Percentiles rank a stretch among this genome's conserved stretches.
Evolutionary conservation across 2,797 vertebrate species (phyloP).

Genomic region (Picus viridis): DNA sequence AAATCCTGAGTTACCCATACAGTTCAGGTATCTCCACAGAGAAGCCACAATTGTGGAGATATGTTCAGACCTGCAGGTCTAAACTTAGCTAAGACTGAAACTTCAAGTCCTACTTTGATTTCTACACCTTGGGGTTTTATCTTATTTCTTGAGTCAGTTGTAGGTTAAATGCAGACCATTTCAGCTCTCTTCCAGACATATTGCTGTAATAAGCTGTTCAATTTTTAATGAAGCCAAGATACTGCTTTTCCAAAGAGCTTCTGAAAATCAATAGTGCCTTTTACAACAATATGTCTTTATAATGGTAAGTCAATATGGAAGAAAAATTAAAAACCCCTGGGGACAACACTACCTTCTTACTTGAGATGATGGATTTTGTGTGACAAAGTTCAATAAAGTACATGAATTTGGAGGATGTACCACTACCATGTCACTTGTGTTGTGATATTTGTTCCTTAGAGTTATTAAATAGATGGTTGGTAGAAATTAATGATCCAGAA

Average conservation of each 20-base stretch:
- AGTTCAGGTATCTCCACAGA: background rate
- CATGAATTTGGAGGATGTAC: background rate
- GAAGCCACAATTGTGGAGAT: background rate
- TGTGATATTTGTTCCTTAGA: background rate
- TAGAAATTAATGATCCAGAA: background rate
- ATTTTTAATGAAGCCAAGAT: constrained; percentile 58
- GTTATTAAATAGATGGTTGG: background rate
- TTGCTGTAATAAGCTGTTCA: background rate
- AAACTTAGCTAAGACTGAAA: background rate
- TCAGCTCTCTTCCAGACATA: background rate
- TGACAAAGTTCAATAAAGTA: background rate
- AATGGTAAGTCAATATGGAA: constrained; percentile 21
- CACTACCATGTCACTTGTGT: background rate
- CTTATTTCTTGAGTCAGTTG: background rate
- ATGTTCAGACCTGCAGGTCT: background rate
- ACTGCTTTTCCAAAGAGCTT: constrained; percentile 23
- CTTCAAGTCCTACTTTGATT: background rate
- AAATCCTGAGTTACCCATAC: background rate
- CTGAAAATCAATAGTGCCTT: constrained; percentile 46
- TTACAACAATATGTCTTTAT: background rate
- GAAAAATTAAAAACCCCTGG: background rate
- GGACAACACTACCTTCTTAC: background rate
- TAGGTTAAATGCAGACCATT: background rate
- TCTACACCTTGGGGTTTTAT: background rate
- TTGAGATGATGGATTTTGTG: background rate